Evolutionary conservation across 2,113 vertebrate species (phyloP).

Genomic region (Boleophthalmus pectinirostris): DNA sequence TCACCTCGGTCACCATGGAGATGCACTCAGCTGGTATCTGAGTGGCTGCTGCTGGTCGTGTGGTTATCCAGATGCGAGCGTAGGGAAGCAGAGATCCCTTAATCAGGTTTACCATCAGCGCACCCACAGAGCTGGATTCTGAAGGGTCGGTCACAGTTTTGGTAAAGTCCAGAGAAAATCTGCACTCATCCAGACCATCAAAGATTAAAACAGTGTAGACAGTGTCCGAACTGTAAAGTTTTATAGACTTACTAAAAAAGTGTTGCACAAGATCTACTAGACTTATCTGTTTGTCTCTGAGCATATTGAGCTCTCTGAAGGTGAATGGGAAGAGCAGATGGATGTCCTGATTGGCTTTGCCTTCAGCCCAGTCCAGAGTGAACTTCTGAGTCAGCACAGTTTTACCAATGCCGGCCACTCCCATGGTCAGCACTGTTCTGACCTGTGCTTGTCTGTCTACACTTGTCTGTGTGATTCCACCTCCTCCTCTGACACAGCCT

Average conservation of each 20-base stretch:
- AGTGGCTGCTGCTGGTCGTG: slow-evolving; percentile 27
- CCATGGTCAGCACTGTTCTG: slow-evolving; percentile 3
- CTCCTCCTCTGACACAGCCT: not conserved
- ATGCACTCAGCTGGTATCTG: not conserved
- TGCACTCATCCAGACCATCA: not conserved
- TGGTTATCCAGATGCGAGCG: slow-evolving; percentile 21
- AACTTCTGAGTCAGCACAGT: slow-evolving; percentile 18
- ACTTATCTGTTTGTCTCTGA: slow-evolving; percentile 8
- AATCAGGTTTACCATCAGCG: slow-evolving; percentile 23
- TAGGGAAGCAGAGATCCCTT: slow-evolving; percentile 20
- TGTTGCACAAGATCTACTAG: slow-evolving; percentile 24
- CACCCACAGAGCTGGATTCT: slow-evolving; percentile 6
- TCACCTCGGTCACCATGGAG: not conserved
- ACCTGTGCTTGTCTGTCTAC: not conserved
- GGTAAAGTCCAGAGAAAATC: slow-evolving; percentile 18
- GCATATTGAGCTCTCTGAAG: slow-evolving; percentile 10
- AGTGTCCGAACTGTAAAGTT: slow-evolving; percentile 2
- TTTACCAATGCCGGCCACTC: not conserved
- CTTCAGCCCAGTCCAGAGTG: slow-evolving; percentile 29
- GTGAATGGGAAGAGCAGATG: slow-evolving; percentile 27
- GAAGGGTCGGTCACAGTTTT: not conserved
- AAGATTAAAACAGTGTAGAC: slow-evolving; percentile 4
- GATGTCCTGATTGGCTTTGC: slow-evolving; percentile 19
- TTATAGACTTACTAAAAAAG: slow-evolving; percentile 20
- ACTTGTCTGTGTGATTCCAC: not conserved